Evolutionary conservation across 2,888 invertebrate genomes (phyloP).

Genomic region (Hydriomena furcata): DNA sequence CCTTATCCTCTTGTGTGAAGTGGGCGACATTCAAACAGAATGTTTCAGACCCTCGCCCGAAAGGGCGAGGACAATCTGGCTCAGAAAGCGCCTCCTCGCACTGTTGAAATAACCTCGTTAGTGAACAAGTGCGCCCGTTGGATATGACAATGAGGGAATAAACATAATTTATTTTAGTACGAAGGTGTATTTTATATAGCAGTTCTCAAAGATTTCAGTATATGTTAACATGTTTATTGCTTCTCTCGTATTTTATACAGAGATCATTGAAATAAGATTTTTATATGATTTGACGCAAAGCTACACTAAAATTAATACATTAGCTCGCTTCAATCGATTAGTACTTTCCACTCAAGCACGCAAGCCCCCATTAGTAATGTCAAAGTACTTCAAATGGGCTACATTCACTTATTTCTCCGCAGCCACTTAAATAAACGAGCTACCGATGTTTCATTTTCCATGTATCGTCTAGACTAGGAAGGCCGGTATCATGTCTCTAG

Average conservation of each 20-base stretch:
- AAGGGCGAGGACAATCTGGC: constrained; percentile 31
- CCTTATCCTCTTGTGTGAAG: constrained; percentile 40
- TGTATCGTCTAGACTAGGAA: constrained; percentile 68
- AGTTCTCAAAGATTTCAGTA: constrained; percentile 13
- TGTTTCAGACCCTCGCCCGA: constrained; percentile 14
- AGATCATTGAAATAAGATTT: constrained; percentile 11
- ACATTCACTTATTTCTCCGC: constrained; percentile 15
- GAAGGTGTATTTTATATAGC: constrained; percentile 22
- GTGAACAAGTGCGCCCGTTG: constrained; percentile 29
- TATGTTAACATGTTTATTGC: constrained; percentile 7
- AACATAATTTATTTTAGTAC: constrained; percentile 27
- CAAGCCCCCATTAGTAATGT: constrained; percentile 21
- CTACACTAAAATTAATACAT: constrained; percentile 16
- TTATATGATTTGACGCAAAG: constrained; percentile 3
- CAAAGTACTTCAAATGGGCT: constrained; percentile 8
- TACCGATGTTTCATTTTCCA: constrained; percentile 30
- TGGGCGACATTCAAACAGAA: constrained; percentile 34
- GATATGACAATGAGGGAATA: constrained; percentile 22
- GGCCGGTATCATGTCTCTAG: constrained; percentile 57
- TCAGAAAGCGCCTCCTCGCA: constrained; percentile 24
- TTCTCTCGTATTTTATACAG: constrained; percentile 10
- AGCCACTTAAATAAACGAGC: constrained; percentile 21
- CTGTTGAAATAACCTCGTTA: constrained; percentile 36
- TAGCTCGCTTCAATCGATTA: constrained; percentile 16
- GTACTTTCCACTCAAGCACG: constrained; percentile 18